Evolutionary conservation across 2,113 vertebrate species (phyloP).

Genomic region (Diadophis punctatus): DNA sequence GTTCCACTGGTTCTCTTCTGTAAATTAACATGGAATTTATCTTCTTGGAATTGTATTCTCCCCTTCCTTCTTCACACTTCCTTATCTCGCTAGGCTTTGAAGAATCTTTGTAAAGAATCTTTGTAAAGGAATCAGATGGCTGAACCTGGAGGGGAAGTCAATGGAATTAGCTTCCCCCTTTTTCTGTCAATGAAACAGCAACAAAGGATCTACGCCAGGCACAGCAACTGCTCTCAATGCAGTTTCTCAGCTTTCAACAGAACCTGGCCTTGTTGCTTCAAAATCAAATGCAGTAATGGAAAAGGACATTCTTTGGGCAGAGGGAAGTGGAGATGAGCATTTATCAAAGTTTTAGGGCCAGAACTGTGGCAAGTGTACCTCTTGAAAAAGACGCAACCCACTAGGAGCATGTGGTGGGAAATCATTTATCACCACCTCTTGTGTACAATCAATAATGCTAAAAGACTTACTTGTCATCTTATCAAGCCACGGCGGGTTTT

Average conservation of each 20-base stretch:
- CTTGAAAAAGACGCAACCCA: conserved; percentile 50
- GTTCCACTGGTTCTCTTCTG: background rate
- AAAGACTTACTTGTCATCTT: conserved; percentile 71
- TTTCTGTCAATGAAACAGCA: background rate
- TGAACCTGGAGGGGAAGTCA: background rate
- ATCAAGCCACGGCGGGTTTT: conserved; percentile 67
- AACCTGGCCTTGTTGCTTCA: background rate
- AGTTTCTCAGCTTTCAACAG: background rate
- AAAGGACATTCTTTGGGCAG: background rate
- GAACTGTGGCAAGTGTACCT: conserved; percentile 36
- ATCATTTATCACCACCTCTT: conserved; percentile 67
- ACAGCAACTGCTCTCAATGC: background rate
- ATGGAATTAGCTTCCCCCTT: background rate
- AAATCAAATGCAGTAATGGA: background rate
- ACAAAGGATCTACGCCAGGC: background rate
- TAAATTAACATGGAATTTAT: background rate
- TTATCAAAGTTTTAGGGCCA: background rate
- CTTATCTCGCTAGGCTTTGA: background rate
- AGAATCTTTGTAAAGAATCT: background rate
- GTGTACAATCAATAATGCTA: conserved; percentile 75
- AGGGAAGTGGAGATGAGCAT: background rate
- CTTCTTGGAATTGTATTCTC: background rate
- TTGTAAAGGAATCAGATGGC: background rate
- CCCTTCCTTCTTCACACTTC: background rate
- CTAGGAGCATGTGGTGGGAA: conserved; percentile 43